phyloP scores from a whole-genome alignment of 2,888 invertebrate species.

The Drosophila silvestris region DNA sequence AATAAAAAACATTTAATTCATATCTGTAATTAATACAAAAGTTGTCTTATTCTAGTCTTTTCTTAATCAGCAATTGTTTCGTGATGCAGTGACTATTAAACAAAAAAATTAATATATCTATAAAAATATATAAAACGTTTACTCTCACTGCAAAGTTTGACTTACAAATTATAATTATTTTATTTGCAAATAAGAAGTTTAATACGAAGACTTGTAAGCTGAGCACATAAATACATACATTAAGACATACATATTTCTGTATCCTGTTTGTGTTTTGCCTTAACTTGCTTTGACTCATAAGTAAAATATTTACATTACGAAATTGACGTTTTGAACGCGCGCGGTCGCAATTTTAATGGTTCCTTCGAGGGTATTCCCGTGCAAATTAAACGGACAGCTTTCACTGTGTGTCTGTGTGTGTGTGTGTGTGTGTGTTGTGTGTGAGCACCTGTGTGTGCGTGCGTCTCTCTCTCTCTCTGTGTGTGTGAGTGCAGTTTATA shows the following conservation, averaged over 20 bases:
- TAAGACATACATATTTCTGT: not conserved
- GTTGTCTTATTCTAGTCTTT: not conserved
- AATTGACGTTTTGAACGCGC: constrained; percentile 82
- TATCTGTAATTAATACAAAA: not conserved
- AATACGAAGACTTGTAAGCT: constrained; percentile 5
- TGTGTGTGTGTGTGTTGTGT: constrained; percentile 4
- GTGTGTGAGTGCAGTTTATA: constrained; percentile 11
- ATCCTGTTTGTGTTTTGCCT: constrained; percentile 64
- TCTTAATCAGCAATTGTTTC: not conserved
- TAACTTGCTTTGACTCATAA: constrained; percentile 82
- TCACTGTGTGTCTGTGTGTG: constrained; percentile 11
- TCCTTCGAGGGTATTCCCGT: constrained; percentile 45
- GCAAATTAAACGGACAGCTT: constrained; percentile 53
- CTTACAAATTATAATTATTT: not conserved
- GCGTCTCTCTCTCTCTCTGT: constrained; percentile 11
- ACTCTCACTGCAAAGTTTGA: not conserved
- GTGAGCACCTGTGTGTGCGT: constrained; percentile 2
- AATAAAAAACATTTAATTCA: not conserved
- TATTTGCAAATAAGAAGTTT: not conserved
- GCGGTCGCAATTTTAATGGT: constrained; percentile 73
- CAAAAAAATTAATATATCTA: not conserved
- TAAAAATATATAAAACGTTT: not conserved
- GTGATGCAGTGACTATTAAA: not conserved
- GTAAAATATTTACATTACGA: constrained; percentile 84
- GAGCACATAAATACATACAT: not conserved